Evolutionary conservation across 2,797 vertebrate genomes (phyloP).

Genomic region (Sebastes iracundus): DNA sequence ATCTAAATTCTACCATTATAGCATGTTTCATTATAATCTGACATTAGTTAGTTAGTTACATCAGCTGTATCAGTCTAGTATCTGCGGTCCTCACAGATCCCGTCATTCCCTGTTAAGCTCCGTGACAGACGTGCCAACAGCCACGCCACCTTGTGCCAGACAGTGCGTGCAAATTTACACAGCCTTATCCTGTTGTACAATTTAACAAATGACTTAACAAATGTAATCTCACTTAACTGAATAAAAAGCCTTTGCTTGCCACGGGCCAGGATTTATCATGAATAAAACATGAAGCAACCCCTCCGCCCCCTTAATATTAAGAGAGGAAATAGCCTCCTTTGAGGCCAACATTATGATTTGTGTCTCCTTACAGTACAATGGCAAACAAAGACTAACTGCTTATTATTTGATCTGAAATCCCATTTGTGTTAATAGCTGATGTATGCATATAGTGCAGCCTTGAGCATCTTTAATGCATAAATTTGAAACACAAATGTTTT

Average conservation of each 20-base stretch:
- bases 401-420: slow-evolving; percentile 44
- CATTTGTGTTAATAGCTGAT: slow-evolving; percentile 43
- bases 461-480: slow-evolving; percentile 44
- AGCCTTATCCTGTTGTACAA: slow-evolving; percentile 60
- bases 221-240: slow-evolving; percentile 72
- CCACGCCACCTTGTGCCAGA: not conserved
- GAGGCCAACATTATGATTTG: slow-evolving; percentile 32
- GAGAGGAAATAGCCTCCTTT: slow-evolving; percentile 37
- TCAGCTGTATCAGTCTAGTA: not conserved
- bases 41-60: not conserved
- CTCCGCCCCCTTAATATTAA: slow-evolving; percentile 12
- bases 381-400: slow-evolving; percentile 38
- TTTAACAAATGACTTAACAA: slow-evolving; percentile 77
- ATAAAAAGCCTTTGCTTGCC: slow-evolving; percentile 54
- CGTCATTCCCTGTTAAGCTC: not conserved
- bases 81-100: not conserved
- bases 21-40: not conserved
- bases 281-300: slow-evolving; percentile 73
- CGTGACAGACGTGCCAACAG: not conserved
- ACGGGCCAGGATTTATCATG: slow-evolving; percentile 58
- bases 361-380: slow-evolving; percentile 25
- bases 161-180: slow-evolving; percentile 44
- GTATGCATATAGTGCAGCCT: not conserved
- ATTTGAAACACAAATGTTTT: slow-evolving; percentile 37
- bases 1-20: not conserved